A percentile compares a stretch with the other conserved stretches of the same genome.
Evolutionary conservation across 2,797 vertebrate genomes (phyloP).

Genomic region (Vultur gryphus): DNA sequence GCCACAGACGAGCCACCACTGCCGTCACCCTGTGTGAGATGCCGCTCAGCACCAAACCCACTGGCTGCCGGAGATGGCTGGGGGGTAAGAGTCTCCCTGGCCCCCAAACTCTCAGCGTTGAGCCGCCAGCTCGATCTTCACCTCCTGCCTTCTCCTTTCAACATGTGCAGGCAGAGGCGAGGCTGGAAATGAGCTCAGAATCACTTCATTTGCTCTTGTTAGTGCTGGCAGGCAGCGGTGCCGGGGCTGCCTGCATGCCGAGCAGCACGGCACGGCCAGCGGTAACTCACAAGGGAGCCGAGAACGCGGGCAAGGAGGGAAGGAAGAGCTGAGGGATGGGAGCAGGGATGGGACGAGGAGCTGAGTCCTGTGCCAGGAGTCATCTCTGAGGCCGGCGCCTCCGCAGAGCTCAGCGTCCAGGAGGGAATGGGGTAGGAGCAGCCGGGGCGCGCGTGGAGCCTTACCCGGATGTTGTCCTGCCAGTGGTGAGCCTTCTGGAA

Average conservation of each 20-base stretch:
- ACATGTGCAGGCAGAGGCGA: neutral
- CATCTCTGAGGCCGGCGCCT: rapidly evolving
- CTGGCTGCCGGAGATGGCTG: rapidly evolving
- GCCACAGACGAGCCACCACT: rapidly evolving
- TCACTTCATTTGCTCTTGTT: slow-evolving; percentile 43
- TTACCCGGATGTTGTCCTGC: slow-evolving; percentile 96
- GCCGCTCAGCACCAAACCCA: rapidly evolving
- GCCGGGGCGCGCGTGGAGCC: rapidly evolving
- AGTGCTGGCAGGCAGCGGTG: neutral
- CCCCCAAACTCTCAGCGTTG: neutral
- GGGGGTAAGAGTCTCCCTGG: neutral
- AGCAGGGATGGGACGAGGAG: neutral
- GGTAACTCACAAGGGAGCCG: rapidly evolving
- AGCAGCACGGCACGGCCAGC: rapidly evolving
- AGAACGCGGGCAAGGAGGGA: neutral
- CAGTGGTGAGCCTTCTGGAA: slow-evolving; percentile 93
- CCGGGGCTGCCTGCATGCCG: neutral
- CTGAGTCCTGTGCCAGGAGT: neutral
- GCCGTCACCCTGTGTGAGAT: rapidly evolving
- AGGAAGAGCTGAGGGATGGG: neutral
- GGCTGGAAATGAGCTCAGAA: slow-evolving; percentile 39
- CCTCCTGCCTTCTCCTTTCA: slow-evolving; percentile 17
- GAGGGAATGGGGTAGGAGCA: neutral
- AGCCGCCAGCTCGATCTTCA: slow-evolving; percentile 8
- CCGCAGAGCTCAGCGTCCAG: rapidly evolving